These are phyloP conservation scores for Papilio elwesi DNA, from an alignment of 2,888 invertebrate genomes.

Conservation along the genomic window DNA sequence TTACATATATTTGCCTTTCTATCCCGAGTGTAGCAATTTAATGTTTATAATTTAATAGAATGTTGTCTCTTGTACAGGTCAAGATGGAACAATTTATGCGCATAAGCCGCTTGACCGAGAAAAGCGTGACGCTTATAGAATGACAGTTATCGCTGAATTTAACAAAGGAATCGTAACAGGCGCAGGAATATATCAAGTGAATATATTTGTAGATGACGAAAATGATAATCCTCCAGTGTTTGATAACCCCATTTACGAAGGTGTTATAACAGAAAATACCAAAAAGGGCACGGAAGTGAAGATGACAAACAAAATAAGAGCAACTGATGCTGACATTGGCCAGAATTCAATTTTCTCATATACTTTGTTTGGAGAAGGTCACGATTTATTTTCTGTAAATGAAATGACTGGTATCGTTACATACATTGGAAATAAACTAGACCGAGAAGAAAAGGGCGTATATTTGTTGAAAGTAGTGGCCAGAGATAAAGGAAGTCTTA, in stretches of 20 bases:
- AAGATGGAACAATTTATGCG: slow-evolving; percentile 92
- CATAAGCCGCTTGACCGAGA: slow-evolving; percentile 91
- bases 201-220: slow-evolving; percentile 91
- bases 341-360: slow-evolving; percentile 88
- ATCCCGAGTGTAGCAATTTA: neutral
- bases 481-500: slow-evolving; percentile 89
- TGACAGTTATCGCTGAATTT: slow-evolving; percentile 92
- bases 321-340: slow-evolving; percentile 89
- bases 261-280: slow-evolving; percentile 91
- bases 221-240: slow-evolving; percentile 95
- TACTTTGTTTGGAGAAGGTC: slow-evolving; percentile 89
- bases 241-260: slow-evolving; percentile 88
- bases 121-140: slow-evolving; percentile 87
- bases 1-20: neutral
- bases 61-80: slow-evolving; percentile 58
- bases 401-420: slow-evolving; percentile 85
- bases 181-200: slow-evolving; percentile 91
- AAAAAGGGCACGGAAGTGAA: slow-evolving; percentile 87
- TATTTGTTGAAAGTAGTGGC: slow-evolving; percentile 90
- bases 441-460: slow-evolving; percentile 88
- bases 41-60: slow-evolving; percentile 4
- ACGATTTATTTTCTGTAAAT: slow-evolving; percentile 88
- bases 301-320: slow-evolving; percentile 87
- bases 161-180: slow-evolving; percentile 87
- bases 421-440: slow-evolving; percentile 85